Base-by-base conservation (phyloP, 2,888 invertebrate genomes). In the Elgonia sp. region DNA sequence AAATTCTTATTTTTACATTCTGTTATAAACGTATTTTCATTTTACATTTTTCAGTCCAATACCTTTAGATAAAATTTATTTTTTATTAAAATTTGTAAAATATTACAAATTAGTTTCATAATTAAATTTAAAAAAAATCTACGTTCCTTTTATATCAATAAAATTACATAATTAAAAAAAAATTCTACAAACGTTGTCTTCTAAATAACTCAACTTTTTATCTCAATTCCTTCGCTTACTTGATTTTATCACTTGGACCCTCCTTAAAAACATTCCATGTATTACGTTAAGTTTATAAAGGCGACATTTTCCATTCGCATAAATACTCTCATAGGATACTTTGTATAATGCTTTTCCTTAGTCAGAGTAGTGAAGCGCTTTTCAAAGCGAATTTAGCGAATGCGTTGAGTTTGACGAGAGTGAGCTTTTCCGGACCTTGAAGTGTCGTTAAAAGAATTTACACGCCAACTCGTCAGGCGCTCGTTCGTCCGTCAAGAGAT, bases 391-490 rank as follows among this genome's bases (percentile, higher is more conserved):
- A 90, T 92, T 91, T 90, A 90, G 91, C 92, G 92, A 93, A 92
- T 92, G 91, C 91, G 89, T 67, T 86, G 91, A 88, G 84, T 73
- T 81, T 82, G 84, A 89, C 84, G 73, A 80, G 84, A 79, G 84
- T 84, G 87, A 84, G 91, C 91, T 92, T 92, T 91, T 92, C 91
- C 92, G 90, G 89, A 87, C 90, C 92, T 92, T 91, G 91, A 92
- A 91, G 89, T 92, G 91, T 94, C 93, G 93, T 94, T 94, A 94
- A 94, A 94, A 93, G 93, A 94, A 94, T 94, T 94, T 94, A 87
- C 92, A 91, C 93, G 92, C 91, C 90, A 93, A 92, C 93, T 93
- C 92, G 94, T 94, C 94, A 94, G 92, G 91, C 89, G 93, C 90
- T 92, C 93, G 93, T 91, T 93, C 93, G 92, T 81, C 94, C 93